These are phyloP conservation scores for Dendrocincla fuliginosa DNA, from an alignment of 2,797 vertebrate genomes.

Conservation along the genomic window DNA sequence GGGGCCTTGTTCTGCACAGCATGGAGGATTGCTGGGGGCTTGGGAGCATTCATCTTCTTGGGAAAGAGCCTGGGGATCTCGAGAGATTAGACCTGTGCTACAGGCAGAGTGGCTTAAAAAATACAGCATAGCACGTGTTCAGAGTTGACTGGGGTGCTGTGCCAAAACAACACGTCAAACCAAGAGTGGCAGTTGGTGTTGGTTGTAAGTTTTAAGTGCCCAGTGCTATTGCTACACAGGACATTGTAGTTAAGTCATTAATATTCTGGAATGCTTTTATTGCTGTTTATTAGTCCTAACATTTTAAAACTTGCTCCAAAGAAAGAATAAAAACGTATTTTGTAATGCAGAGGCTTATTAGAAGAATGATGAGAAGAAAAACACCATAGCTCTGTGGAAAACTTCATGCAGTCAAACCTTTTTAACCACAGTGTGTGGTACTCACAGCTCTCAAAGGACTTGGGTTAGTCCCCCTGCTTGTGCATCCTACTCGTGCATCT, in stretches of 20 bases:
- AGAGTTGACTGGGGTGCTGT: not conserved
- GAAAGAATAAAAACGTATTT: not conserved
- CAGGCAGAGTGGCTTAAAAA: not conserved
- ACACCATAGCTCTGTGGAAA: not conserved
- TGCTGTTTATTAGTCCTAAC: not conserved
- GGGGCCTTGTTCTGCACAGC: not conserved
- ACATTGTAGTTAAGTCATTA: not conserved
- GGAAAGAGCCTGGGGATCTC: not conserved
- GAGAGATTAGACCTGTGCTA: not conserved
- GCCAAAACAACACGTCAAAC: not conserved
- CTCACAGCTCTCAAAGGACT: not conserved
- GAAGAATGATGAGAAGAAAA: not conserved
- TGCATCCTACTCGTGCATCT: not conserved
- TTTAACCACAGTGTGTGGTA: not conserved
- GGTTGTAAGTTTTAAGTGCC: not conserved
- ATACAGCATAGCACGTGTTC: not conserved
- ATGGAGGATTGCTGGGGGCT: not conserved
- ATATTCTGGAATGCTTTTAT: conserved; percentile 2
- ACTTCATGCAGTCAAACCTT: not conserved
- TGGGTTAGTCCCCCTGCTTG: not conserved
- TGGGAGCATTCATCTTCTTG: not conserved
- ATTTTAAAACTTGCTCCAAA: not conserved
- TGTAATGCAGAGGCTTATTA: not conserved
- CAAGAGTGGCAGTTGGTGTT: not conserved
- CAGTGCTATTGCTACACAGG: not conserved